These are phyloP conservation scores for Polietes domitor DNA, from an alignment of 2,888 invertebrate genomes.

Conservation along the genomic window DNA sequence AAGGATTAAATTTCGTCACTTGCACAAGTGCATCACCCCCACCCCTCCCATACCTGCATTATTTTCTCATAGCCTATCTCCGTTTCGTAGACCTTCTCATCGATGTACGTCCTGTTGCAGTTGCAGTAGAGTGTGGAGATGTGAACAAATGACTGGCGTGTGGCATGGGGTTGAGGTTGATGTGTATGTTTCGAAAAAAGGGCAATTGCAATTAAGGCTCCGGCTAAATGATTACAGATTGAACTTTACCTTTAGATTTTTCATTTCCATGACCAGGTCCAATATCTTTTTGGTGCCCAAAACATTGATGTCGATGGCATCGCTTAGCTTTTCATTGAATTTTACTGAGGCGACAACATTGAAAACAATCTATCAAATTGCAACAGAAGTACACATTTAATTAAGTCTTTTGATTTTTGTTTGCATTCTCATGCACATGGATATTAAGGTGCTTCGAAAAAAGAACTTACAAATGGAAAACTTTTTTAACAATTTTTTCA, in stretches of 20 bases:
- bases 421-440: too few species aligned
- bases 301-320: conserved; percentile 81
- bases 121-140: conserved; percentile 81
- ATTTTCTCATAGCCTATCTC: conserved; percentile 81
- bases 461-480: too few species aligned
- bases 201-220: background rate
- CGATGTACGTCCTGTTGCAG: conserved; percentile 80
- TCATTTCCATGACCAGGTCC: conserved; percentile 80
- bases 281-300: conserved; percentile 81
- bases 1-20: background rate
- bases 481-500: too few species aligned
- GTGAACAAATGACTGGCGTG: conserved; percentile 79
- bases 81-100: conserved; percentile 80
- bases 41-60: conserved; percentile 76
- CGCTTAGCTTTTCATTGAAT: conserved; percentile 81
- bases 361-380: conserved; percentile 79
- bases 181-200: background rate
- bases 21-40: background rate
- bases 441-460: too few species aligned
- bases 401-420: conserved; percentile 52
- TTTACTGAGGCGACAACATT: conserved; percentile 81
- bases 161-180: background rate
- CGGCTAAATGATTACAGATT: background rate
- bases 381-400: conserved; percentile 35
- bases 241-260: conserved; percentile 77